phyloP scores from a whole-genome alignment of 2,888 invertebrate genomes.

The Lordiphosa fenestrarum region DNA sequence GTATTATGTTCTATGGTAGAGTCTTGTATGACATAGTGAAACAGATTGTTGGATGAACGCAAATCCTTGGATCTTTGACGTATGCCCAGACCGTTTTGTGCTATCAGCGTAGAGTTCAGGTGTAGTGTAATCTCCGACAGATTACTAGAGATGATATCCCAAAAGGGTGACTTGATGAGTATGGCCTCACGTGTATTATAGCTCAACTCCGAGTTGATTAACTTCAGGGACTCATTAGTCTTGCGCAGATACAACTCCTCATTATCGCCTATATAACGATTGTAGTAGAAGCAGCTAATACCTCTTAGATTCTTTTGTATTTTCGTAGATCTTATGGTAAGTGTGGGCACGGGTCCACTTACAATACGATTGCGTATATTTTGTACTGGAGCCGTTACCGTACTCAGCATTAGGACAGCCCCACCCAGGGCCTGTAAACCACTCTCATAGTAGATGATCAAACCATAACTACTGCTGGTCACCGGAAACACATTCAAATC shows the following conservation, averaged over 20 bases:
- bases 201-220: constrained; percentile 90
- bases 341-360: constrained; percentile 89
- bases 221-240: constrained; percentile 91
- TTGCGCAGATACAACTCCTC: constrained; percentile 93
- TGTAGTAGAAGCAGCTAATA: constrained; percentile 91
- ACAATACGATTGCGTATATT: constrained; percentile 87
- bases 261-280: constrained; percentile 91
- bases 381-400: constrained; percentile 87
- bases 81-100: constrained; percentile 93
- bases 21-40: constrained; percentile 95
- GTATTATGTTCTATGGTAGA: constrained; percentile 92
- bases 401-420: constrained; percentile 88
- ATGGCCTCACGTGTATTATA: constrained; percentile 91
- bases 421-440: constrained; percentile 90
- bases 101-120: constrained; percentile 91
- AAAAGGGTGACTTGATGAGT: constrained; percentile 90
- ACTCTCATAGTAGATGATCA: constrained; percentile 90
- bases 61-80: constrained; percentile 95
- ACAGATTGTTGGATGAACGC: constrained; percentile 97
- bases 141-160: constrained; percentile 92
- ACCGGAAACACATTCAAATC: constrained; percentile 95
- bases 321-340: constrained; percentile 86
- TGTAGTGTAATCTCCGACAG: constrained; percentile 94
- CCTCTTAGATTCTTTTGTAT: constrained; percentile 91
- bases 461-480: constrained; percentile 90